Conservation (phyloP, 2,797 vertebrate species). For the Hafferia zeledoni region DNA sequence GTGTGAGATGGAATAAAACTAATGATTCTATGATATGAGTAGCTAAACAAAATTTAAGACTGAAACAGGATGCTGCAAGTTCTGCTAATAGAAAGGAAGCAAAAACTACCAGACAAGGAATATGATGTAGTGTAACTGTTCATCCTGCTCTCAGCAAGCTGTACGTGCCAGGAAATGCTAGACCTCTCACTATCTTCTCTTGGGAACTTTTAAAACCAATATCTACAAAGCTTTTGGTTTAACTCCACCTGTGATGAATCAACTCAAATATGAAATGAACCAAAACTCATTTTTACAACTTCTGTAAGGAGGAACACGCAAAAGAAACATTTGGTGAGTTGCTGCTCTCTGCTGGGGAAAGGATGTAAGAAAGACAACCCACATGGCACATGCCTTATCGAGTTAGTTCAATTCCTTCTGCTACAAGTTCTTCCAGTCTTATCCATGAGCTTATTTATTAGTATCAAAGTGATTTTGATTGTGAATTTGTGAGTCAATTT, state of each 20-base stretch:
- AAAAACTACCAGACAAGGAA: background rate
- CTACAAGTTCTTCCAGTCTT: background rate
- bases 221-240: background rate
- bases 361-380: background rate
- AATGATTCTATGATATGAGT: background rate
- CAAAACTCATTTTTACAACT: background rate
- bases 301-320: background rate
- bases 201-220: background rate
- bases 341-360: slow-evolving; percentile 77
- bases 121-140: background rate
- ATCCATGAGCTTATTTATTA: background rate
- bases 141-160: background rate
- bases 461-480: background rate
- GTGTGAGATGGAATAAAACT: background rate
- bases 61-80: background rate
- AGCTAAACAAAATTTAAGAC: background rate
- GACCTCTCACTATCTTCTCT: background rate
- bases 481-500: background rate
- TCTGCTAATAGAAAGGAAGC: background rate
- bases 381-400: background rate
- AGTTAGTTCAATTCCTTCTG: background rate
- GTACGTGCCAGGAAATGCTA: background rate
- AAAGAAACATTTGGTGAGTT: slow-evolving; percentile 37
- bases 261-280: background rate
- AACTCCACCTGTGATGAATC: background rate